phyloP scores from a whole-genome alignment of 2,797 vertebrate species.

The Percopsis omiscomaycus region DNA sequence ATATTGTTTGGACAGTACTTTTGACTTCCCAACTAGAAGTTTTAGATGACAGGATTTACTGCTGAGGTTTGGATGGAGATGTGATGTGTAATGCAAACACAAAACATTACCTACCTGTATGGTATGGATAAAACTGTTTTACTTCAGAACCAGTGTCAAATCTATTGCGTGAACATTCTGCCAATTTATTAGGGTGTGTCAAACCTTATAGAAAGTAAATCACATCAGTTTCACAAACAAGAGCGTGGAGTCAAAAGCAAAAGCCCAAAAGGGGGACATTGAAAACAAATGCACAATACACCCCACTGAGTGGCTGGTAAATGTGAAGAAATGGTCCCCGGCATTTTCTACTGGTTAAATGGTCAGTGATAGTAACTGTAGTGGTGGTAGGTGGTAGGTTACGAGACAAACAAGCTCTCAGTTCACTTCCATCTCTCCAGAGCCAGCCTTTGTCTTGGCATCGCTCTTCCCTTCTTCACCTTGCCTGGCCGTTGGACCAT shows the following conservation, averaged over 20 bases:
- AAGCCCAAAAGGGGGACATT: constrained; percentile 39
- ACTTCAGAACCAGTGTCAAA: constrained; percentile 56
- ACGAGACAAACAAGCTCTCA: constrained; percentile 69
- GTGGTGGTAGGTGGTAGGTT: constrained; percentile 33
- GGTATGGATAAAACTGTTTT: constrained; percentile 50
- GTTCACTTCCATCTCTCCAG: constrained; percentile 93
- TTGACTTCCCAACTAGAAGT: constrained; percentile 37
- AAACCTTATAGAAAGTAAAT: constrained; percentile 58
- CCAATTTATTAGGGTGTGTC: constrained; percentile 53
- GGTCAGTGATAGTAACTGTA: constrained; percentile 25
- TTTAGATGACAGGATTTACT: constrained; percentile 46
- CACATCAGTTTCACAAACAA: constrained; percentile 61
- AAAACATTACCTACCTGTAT: constrained; percentile 28
- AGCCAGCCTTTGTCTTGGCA: constrained; percentile 73
- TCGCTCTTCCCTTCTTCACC: constrained; percentile 77
- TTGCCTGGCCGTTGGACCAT: constrained; percentile 76
- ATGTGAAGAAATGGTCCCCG: constrained; percentile 57
- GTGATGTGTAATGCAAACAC: constrained; percentile 60
- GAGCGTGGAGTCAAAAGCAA: constrained; percentile 47
- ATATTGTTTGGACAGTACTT: constrained; percentile 50
- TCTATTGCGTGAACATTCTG: constrained; percentile 61
- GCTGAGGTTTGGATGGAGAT: constrained; percentile 35
- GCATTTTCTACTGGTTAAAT: constrained; percentile 55
- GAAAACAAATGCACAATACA: constrained; percentile 55
- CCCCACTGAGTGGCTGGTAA: constrained; percentile 51